Percentiles rank a stretch among this genome's conserved stretches.
Evolutionary conservation across 2,113 vertebrate species (phyloP).

Genomic region (Ictalurus punctatus): DNA sequence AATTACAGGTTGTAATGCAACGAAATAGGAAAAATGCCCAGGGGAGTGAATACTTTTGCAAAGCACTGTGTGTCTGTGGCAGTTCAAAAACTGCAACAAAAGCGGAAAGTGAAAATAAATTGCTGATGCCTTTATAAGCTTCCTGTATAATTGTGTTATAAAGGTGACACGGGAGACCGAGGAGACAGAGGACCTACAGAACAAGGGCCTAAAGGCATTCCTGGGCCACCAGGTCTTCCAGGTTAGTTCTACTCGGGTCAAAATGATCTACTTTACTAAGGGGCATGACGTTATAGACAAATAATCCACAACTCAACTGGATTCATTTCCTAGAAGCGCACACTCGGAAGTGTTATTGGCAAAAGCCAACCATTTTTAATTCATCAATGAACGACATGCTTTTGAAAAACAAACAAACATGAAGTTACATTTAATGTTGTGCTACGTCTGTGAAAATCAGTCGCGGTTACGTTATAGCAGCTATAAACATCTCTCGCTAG

Average conservation of each 20-base stretch:
- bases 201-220: constrained; percentile 84
- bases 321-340: background rate
- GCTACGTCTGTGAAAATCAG: background rate
- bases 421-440: background rate
- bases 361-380: background rate
- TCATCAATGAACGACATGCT: background rate
- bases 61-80: background rate
- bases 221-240: constrained; percentile 86
- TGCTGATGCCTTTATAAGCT: background rate
- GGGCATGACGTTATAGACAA: background rate
- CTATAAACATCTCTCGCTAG: background rate
- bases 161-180: constrained; percentile 90
- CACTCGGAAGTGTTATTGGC: background rate
- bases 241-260: constrained; percentile 70
- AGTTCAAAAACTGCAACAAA: background rate
- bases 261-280: background rate
- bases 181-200: constrained; percentile 86
- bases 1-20: too few species aligned
- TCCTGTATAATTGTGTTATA: constrained; percentile 24
- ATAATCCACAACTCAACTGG: background rate
- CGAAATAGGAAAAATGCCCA: too few species aligned
- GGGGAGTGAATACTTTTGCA: too few species aligned
- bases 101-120: background rate
- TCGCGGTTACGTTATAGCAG: background rate
- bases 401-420: background rate